phyloP scores from a whole-genome alignment of 1,140 invertebrate genomes.

The Callitettix versicolor region DNA sequence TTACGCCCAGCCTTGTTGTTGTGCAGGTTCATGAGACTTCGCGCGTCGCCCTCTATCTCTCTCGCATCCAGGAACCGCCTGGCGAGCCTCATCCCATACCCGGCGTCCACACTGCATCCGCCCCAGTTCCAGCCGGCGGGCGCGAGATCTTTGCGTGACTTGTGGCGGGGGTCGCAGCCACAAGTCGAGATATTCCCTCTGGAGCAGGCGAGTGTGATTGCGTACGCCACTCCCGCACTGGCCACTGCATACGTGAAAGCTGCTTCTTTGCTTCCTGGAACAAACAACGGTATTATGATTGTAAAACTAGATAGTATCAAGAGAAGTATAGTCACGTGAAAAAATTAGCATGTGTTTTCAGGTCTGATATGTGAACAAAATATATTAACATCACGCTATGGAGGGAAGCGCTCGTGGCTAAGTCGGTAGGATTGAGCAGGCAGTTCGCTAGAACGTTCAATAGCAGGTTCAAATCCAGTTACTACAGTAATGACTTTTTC shows the following conservation, averaged over 20 bases:
- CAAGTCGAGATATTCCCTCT: slow-evolving; percentile 79
- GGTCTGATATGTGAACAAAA: too few relatives aligned
- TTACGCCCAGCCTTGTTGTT: slow-evolving; percentile 90
- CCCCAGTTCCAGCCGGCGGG: slow-evolving; percentile 66
- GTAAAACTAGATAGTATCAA: too few relatives aligned
- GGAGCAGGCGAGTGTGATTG: slow-evolving; percentile 82
- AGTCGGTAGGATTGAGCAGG: too few relatives aligned
- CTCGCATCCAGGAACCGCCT: slow-evolving; percentile 74
- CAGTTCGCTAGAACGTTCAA: too few relatives aligned
- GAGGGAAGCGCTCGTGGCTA: too few relatives aligned
- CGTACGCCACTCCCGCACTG: slow-evolving; percentile 79
- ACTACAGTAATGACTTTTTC: too few relatives aligned
- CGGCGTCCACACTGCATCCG: slow-evolving; percentile 73
- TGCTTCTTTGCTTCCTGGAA: slow-evolving; percentile 76
- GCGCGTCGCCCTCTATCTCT: slow-evolving; percentile 69
- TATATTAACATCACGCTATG: too few relatives aligned
- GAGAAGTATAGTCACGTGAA: too few relatives aligned
- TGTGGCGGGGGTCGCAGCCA: slow-evolving; percentile 53
- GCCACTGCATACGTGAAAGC: slow-evolving; percentile 86
- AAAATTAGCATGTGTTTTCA: too few relatives aligned
- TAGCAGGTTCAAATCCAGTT: too few relatives aligned
- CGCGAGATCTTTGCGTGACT: slow-evolving; percentile 6
- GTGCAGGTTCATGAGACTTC: slow-evolving; percentile 91
- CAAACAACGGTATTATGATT: too few relatives aligned
- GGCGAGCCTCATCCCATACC: slow-evolving; percentile 65